Evolutionary conservation across 2,797 vertebrate species (phyloP), one percentile per base, ranked within the genome.

Genomic region (Pseudomugil gertrudae): DNA sequence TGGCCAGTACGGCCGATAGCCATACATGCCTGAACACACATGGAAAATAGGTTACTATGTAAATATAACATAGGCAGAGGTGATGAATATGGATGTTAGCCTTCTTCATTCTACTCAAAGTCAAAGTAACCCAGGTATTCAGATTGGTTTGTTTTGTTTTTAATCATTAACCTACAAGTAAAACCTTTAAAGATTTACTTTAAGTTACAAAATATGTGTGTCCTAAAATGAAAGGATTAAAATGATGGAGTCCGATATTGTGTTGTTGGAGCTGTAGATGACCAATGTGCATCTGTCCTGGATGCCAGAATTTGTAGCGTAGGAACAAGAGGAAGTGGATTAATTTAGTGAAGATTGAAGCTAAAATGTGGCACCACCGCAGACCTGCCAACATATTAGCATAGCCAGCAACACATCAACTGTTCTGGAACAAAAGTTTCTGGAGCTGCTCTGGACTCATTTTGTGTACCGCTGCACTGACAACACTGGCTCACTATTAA

Each of bases 41-140:
- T 14, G 54, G 63, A 63, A 82, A 87, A 79, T 58, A 47, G 64
- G 48, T 66, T 70, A 26, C 62, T 36, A 15, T 66, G 65, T 76
- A 77, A 71, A 70, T 73, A 23, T 54, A 62, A n/a, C 57, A n/a
- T 43, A 57, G 52, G 35, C 66, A 15, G 30, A 48, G 63, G 69
- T 66, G 43, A 63, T 64, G 38, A 67, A 56, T 78, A 65, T 81
- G 67, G 40, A 15, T 59, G 64, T 14, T 63, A 32, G 36, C 47
- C 26, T 29, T 30, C n/a, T 67, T 23, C 27, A 24, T 66, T 35
- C 33, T 47, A 26, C 40, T 57, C 14, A 52, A 52, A 52, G 24
- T 29, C 21, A n/a, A 30, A 53, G 24, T 27, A 24, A 15, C 24
- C 35, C n/a, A 14, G 13, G 26, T 51, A 51, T 14, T 51, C 48